These are phyloP conservation scores for Buceros bicornis DNA, from an alignment of 2,797 vertebrate genomes.

Conservation along the genomic window DNA sequence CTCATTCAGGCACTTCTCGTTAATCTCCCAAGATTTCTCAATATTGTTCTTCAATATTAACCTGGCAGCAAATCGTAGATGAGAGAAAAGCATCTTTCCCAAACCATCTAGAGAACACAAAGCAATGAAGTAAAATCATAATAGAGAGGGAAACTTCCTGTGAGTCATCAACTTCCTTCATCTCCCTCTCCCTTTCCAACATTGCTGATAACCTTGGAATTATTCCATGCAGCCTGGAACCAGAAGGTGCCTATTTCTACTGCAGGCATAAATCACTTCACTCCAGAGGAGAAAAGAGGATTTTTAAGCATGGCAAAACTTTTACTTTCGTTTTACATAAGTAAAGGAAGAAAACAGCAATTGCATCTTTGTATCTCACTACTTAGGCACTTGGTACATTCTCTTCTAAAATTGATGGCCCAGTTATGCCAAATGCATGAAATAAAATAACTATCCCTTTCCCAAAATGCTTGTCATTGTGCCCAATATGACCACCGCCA, in stretches of 20 bases:
- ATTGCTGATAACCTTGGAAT: background rate
- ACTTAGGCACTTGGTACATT: background rate
- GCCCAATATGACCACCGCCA: background rate
- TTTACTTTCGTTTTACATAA: background rate
- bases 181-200: background rate
- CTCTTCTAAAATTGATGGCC: background rate
- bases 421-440: background rate
- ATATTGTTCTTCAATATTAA: slow-evolving; percentile 22
- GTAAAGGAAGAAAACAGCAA: background rate
- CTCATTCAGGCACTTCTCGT: slow-evolving; percentile 10
- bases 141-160: slow-evolving; percentile 12
- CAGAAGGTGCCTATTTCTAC: background rate
- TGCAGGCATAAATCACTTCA: background rate
- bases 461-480: background rate
- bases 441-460: background rate
- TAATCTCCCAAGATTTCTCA: slow-evolving; percentile 4
- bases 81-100: background rate
- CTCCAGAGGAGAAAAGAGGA: background rate
- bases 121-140: background rate
- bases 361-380: background rate
- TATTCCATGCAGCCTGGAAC: background rate
- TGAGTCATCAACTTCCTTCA: slow-evolving; percentile 13
- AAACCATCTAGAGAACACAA: slow-evolving; percentile 23
- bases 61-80: slow-evolving; percentile 13
- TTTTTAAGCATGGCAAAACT: background rate